Conservation (phyloP, 2,888 invertebrate genomes). For the Temnothorax unifasciatus region DNA sequence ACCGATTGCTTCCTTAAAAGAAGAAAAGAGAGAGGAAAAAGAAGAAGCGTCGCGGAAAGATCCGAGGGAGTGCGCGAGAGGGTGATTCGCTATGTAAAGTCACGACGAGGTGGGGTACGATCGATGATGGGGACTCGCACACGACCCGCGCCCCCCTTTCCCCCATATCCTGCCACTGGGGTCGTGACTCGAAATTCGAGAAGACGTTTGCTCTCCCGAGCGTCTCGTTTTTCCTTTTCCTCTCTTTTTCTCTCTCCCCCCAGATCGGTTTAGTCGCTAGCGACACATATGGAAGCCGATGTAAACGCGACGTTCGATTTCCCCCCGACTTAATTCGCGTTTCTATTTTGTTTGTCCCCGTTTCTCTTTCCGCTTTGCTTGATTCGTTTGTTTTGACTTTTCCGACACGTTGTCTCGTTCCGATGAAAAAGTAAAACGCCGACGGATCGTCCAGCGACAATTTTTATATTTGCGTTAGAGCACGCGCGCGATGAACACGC, state of each 20-base stretch:
- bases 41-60: background rate
- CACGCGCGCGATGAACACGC: conserved; percentile 48
- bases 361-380: background rate
- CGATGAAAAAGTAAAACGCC: background rate
- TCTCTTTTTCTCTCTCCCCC: too few species aligned
- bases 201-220: background rate
- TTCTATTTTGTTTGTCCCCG: background rate
- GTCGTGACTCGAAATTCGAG: conserved; percentile 32
- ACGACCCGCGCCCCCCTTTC: background rate
- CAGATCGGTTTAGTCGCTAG: background rate
- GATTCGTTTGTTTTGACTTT: conserved; percentile 22
- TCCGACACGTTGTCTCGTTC: background rate
- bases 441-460: background rate
- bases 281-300: background rate
- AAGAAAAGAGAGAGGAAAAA: too few species aligned
- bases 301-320: conserved; percentile 8
- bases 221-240: background rate
- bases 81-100: conserved; percentile 40
- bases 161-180: background rate
- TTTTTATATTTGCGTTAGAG: conserved; percentile 18
- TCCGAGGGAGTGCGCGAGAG: background rate
- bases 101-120: conserved; percentile 27
- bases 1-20: conserved; percentile 30
- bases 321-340: background rate
- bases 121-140: conserved; percentile 28